Evolutionary conservation across 2,113 vertebrate genomes (phyloP).

Genomic region (Salvelinus sp.): DNA sequence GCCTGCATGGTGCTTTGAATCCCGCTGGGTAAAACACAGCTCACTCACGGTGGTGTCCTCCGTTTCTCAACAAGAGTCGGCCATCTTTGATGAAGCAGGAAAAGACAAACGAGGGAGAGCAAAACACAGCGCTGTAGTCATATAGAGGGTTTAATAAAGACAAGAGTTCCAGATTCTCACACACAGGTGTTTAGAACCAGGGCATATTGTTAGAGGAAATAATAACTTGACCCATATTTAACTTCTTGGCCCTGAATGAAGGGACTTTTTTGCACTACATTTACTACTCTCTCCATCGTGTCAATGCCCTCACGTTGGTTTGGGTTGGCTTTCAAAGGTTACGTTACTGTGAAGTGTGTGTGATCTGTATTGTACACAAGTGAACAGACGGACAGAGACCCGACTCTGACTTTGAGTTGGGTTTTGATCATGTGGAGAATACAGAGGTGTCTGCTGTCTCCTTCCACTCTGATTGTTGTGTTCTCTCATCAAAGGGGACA

Average conservation of each 20-base stretch:
- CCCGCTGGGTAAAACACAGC: background rate
- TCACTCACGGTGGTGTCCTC: background rate
- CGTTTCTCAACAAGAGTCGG: background rate
- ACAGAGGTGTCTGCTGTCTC: background rate
- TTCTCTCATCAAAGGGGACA: background rate
- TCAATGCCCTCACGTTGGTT: background rate
- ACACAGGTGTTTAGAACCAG: constrained; percentile 11
- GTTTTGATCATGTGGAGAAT: background rate
- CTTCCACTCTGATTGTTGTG: background rate
- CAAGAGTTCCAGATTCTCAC: constrained; percentile 6
- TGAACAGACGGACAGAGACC: background rate
- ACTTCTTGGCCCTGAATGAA: background rate
- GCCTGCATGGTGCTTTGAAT: background rate
- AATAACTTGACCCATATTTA: background rate
- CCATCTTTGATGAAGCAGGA: constrained; percentile 32
- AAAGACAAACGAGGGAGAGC: background rate
- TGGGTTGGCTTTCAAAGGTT: background rate
- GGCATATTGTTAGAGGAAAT: background rate
- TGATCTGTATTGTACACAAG: background rate
- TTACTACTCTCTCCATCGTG: background rate
- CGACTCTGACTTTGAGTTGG: background rate
- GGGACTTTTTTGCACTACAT: background rate
- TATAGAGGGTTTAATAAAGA: background rate
- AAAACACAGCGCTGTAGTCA: background rate
- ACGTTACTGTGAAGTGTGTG: background rate